Percentiles rank a stretch among this genome's conserved stretches.
Conservation (phyloP, 1,140 invertebrate genomes). For the Conopomorpha cramerella region DNA sequence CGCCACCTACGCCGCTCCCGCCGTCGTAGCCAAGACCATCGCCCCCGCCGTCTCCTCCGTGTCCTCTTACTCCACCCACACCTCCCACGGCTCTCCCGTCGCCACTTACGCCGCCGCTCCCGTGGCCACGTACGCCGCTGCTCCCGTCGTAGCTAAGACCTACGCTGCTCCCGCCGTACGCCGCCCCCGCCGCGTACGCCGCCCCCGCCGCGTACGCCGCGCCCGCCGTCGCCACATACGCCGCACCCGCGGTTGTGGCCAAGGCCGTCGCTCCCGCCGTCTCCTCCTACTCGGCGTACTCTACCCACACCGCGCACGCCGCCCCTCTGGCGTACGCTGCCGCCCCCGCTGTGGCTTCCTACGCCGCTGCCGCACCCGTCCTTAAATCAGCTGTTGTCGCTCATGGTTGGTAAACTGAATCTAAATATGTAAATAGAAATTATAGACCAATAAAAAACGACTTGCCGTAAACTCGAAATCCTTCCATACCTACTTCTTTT, state of each 20-base stretch:
- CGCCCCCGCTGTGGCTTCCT: slow-evolving; percentile 17
- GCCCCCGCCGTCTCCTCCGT: slow-evolving; percentile 11
- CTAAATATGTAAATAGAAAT: neutral
- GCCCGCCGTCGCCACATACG: slow-evolving; percentile 8
- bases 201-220: slow-evolving; percentile 13
- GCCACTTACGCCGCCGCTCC: slow-evolving; percentile 8
- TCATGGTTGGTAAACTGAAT: slow-evolving; percentile 21
- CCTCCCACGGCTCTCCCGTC: slow-evolving; percentile 6
- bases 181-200: slow-evolving; percentile 15
- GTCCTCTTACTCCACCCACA: slow-evolving; percentile 3
- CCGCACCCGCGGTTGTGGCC: slow-evolving; percentile 6
- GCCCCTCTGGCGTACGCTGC: slow-evolving; percentile 14
- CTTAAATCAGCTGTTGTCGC: slow-evolving; percentile 11
- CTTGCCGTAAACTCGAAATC: too few species aligned
- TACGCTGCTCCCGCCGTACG: slow-evolving; percentile 11
- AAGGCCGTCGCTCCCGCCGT: slow-evolving; percentile 5
- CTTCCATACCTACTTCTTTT: too few species aligned
- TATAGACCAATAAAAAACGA: neutral
- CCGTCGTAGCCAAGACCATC: slow-evolving; percentile 14
- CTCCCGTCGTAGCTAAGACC: slow-evolving; percentile 16
- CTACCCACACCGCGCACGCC: slow-evolving; percentile 6
- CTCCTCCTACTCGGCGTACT: slow-evolving; percentile 4
- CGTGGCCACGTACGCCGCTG: slow-evolving; percentile 9
- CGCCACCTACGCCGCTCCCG: slow-evolving; percentile 14
- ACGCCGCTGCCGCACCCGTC: slow-evolving; percentile 18